These are phyloP conservation scores for Venturia canescens DNA, from an alignment of 1,140 invertebrate species.

Conservation along the genomic window DNA sequence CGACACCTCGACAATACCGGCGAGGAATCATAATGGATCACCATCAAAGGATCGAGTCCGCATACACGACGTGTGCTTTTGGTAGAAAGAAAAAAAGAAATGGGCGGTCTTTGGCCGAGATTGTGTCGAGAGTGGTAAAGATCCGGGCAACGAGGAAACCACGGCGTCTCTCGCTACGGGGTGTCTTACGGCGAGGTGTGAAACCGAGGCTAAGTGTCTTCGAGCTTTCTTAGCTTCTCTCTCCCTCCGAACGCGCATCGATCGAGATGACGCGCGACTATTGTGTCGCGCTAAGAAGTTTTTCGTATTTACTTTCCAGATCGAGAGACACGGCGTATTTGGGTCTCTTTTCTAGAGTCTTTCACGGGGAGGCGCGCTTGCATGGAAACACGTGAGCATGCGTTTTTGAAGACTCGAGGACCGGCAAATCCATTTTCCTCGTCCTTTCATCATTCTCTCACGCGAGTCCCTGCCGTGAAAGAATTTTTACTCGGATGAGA, in stretches of 20 bases:
- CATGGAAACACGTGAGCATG: constrained; percentile 50
- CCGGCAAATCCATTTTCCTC: constrained; percentile 21
- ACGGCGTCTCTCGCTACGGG: constrained; percentile 61
- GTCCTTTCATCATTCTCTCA: not conserved
- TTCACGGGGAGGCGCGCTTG: constrained; percentile 20
- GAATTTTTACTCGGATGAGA: too few relatives aligned
- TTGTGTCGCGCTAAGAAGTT: constrained; percentile 76
- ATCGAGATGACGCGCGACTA: constrained; percentile 70
- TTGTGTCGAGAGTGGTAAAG: constrained; percentile 61
- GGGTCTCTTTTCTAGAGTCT: constrained; percentile 30
- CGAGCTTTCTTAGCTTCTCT: constrained; percentile 22
- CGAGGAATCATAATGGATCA: constrained; percentile 71
- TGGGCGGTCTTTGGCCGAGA: constrained; percentile 67
- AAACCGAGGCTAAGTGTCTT: constrained; percentile 72
- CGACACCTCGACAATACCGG: constrained; percentile 73
- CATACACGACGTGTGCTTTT: not conserved
- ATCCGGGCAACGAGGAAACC: constrained; percentile 34
- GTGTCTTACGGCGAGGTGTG: constrained; percentile 68
- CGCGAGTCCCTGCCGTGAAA: too few relatives aligned
- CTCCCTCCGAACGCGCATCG: constrained; percentile 59
- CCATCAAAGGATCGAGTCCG: constrained; percentile 30
- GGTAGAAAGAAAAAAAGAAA: constrained; percentile 16
- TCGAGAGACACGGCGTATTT: constrained; percentile 41
- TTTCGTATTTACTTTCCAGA: constrained; percentile 58
- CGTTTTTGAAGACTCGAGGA: constrained; percentile 68